These are phyloP conservation scores for Bicyclus anynana DNA, from an alignment of 1,140 invertebrate species.

Conservation along the genomic window DNA sequence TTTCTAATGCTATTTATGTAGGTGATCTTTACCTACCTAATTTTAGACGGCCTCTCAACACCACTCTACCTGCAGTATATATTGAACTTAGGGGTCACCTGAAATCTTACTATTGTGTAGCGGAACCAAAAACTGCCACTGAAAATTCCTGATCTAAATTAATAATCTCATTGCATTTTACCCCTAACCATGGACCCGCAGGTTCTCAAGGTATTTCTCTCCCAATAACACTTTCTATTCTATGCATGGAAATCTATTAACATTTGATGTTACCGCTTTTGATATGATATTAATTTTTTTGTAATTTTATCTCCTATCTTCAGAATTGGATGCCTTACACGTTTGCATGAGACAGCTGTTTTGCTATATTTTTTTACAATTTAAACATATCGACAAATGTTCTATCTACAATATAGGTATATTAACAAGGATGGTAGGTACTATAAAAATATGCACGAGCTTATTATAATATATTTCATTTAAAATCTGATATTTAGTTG, in stretches of 20 bases:
- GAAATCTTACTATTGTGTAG: conserved; percentile 46
- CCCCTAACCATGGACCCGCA: conserved; percentile 77
- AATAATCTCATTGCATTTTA: conserved; percentile 74
- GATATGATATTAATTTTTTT: conserved; percentile 19
- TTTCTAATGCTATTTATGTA: conserved; percentile 50
- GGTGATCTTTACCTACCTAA: conserved; percentile 44
- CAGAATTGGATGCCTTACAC: conserved; percentile 18
- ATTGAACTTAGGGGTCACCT: conserved; percentile 63
- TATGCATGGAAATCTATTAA: conserved; percentile 51
- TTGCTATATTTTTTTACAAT: conserved; percentile 16
- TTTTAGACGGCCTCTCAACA: conserved; percentile 47
- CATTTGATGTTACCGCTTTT: conserved; percentile 22
- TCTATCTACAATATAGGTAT: background rate
- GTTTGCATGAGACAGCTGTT: conserved; percentile 21
- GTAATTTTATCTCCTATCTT: conserved; percentile 14
- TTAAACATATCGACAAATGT: conserved; percentile 5
- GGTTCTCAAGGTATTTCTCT: conserved; percentile 85
- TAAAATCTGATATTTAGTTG: conserved; percentile 6
- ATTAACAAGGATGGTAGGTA: background rate
- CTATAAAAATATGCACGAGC: conserved; percentile 22
- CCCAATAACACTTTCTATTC: conserved; percentile 70
- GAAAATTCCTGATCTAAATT: conserved; percentile 67
- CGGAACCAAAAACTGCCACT: conserved; percentile 44
- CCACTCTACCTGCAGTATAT: conserved; percentile 37
- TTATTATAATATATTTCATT: conserved; percentile 6